Evolutionary conservation across 2,113 vertebrate genomes (phyloP), one percentile per base, ranked within the genome.

Genomic region (Gymnorhina tibicen): DNA sequence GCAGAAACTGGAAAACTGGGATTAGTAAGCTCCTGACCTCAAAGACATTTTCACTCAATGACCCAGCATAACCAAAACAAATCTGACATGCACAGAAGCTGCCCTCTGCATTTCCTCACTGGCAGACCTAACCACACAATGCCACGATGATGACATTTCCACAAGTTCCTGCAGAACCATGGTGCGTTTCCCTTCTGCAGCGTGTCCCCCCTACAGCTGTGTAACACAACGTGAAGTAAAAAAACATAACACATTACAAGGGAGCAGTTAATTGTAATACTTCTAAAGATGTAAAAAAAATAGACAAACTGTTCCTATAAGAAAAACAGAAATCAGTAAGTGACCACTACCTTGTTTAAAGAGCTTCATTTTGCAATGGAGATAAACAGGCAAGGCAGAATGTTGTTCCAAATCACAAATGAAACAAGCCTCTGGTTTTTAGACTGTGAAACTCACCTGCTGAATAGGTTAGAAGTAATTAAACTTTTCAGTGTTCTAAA

Each of bases 61-160:
- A 73, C 21, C 33, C 53, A 93, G 24, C 22, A 35, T 1, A 63
- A 77, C 44, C 26, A 56, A 85, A 90, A 78, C 16, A 87, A 75
- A 23, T 33, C 39, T 4, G 56, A 69, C 32, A 16, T 8, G 47
- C n/a, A 49, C 14, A 78, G 42, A 68, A 73, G 50, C 16, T n/a
- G 37, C 13, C 18, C 17, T 46, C 24, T 73, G 53, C 9, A 13
- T 12, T 56, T 70, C 32, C 39, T 74, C n/a, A 66, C 21, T 16
- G n/a, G 41, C n/a, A 87, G 37, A 42, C 13, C 42, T 35, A 82
- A 53, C 37, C 47, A 32, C 1, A 30, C 1, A 1, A 60, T 16
- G 9, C 32, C 46, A 67, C 1, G 0, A 63, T 0, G 0, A 55
- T 22, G 33, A 20, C 6, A 33, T 6, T 76, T 85, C 50, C 32